Percentiles rank a stretch among this genome's conserved stretches.
Conservation (phyloP, 2,888 invertebrate species). For the Endotricha flammealis region DNA sequence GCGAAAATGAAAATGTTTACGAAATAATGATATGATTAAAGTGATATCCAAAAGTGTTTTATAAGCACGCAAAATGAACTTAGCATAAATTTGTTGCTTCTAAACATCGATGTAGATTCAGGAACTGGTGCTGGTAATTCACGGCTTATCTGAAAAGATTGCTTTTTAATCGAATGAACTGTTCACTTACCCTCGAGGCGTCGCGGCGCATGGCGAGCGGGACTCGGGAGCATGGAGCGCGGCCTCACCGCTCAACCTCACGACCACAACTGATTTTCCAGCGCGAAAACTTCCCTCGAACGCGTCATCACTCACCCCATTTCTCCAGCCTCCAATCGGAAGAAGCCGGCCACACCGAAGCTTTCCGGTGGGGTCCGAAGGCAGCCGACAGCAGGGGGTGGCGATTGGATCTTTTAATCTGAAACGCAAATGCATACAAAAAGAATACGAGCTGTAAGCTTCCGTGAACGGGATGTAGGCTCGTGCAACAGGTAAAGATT, state of each 20-base stretch:
- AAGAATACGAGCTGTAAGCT: slow-evolving; percentile 63
- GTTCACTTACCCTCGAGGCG: slow-evolving; percentile 69
- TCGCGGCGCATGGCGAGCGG: slow-evolving; percentile 35
- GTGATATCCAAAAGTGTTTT: background rate
- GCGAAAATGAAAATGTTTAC: slow-evolving; percentile 2
- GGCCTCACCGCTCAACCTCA: slow-evolving; percentile 59
- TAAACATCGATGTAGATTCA: slow-evolving; percentile 26
- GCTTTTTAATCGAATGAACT: slow-evolving; percentile 75
- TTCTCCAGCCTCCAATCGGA: slow-evolving; percentile 51
- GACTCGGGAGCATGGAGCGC: slow-evolving; percentile 43
- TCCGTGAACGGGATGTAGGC: slow-evolving; percentile 50
- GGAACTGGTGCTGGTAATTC: slow-evolving; percentile 29
- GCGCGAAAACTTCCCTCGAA: slow-evolving; percentile 72
- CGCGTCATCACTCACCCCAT: slow-evolving; percentile 72
- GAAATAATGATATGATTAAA: too few relatives aligned
- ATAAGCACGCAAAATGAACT: background rate
- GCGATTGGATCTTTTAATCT: slow-evolving; percentile 76
- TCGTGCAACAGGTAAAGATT: slow-evolving; percentile 65
- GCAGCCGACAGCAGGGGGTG: slow-evolving; percentile 56
- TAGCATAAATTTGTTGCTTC: background rate
- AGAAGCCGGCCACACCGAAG: slow-evolving; percentile 36
- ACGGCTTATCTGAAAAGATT: slow-evolving; percentile 60
- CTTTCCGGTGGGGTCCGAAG: slow-evolving; percentile 50
- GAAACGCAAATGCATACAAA: slow-evolving; percentile 75
- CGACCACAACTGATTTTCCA: slow-evolving; percentile 69